Base-by-base conservation (phyloP, 2,888 invertebrate genomes). In the Coleophora deauratella region DNA sequence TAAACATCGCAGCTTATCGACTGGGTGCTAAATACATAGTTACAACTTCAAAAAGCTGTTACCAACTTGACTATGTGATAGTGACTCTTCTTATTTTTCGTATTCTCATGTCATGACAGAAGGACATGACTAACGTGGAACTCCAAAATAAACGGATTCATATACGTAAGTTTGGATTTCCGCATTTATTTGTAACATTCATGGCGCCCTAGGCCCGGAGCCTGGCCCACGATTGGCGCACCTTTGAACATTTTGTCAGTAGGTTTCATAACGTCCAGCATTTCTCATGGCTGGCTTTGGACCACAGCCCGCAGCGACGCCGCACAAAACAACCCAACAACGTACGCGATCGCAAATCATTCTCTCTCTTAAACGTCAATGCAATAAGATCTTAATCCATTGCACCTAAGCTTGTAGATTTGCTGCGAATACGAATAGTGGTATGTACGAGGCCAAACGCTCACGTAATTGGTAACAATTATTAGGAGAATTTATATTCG, bases 391-490 rank as follows among this genome's bases (percentile, higher is more conserved):
- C 66, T 67, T 70, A 72, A 76, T 78, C 71, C 71, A 55, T 62
- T 58, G 68, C 54, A 62, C 50, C 6, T 63, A 56, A 62, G 59
- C 57, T 21, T 3, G 21, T 21, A 21, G 21, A 4, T 21, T 21
- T 3, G 21, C 21, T 21, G 6, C 21, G 6, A 21, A 21, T 6
- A 21, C 21, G 21, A 21, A 21, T 4, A 3, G 21, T 21, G 21
- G 21, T 21, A 21, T 21, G 21, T 21, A 68, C 73, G 72, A 79
- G 74, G 73, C 72, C 70, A 66, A 70, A 72, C 70, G 63, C 66
- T 74, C 72, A 67, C 70, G 71, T 80, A 78, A 80, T 80, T 77
- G 79, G 74, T 71, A 75, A 74, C 71, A 70, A 77, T 77, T 78
- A 79, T 75, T 75, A 72, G 70, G 67, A 67, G 67, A 78, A 78